A percentile compares a stretch with the other conserved stretches of the same genome.
These are phyloP conservation scores for Heterohyrax brucei DNA, from an alignment of 2,797 vertebrate species.

Conservation along the genomic window DNA sequence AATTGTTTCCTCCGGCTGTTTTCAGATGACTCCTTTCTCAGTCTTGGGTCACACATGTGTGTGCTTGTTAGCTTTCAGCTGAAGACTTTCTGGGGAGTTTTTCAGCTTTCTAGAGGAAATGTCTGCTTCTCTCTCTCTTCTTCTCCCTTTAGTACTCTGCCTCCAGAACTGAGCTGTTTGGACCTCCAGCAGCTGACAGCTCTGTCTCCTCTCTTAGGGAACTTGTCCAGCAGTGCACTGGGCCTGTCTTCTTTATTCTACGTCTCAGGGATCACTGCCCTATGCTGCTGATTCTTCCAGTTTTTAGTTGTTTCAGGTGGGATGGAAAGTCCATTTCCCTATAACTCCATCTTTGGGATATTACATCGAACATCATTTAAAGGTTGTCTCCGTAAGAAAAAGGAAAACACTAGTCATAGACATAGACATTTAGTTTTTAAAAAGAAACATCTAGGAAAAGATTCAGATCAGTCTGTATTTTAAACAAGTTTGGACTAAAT, in stretches of 20 bases:
- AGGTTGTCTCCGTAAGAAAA: too few relatives aligned
- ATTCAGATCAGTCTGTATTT: constrained; percentile 41
- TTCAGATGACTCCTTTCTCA: not conserved
- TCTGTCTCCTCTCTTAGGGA: not conserved
- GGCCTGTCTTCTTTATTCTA: not conserved
- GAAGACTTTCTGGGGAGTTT: not conserved
- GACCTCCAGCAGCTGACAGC: not conserved
- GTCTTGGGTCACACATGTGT: not conserved
- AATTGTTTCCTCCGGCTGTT: constrained; percentile 17
- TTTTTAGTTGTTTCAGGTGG: constrained; percentile 1
- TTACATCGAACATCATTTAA: not conserved
- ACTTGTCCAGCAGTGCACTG: not conserved
- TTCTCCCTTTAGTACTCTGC: not conserved
- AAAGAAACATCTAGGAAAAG: not conserved
- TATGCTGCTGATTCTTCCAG: not conserved
- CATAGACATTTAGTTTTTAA: constrained; percentile 3
- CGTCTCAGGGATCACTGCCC: not conserved
- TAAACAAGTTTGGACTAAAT: constrained; percentile 47
- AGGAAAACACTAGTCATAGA: not conserved
- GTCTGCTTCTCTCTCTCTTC: not conserved
- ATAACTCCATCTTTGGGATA: not conserved
- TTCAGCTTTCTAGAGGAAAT: not conserved
- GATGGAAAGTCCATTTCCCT: not conserved
- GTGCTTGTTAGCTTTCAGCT: not conserved
- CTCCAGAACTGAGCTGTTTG: not conserved